These are phyloP conservation scores for Caenorhabditis drosophilae DNA, from an alignment of 2,888 invertebrate species.

Conservation along the genomic window DNA sequence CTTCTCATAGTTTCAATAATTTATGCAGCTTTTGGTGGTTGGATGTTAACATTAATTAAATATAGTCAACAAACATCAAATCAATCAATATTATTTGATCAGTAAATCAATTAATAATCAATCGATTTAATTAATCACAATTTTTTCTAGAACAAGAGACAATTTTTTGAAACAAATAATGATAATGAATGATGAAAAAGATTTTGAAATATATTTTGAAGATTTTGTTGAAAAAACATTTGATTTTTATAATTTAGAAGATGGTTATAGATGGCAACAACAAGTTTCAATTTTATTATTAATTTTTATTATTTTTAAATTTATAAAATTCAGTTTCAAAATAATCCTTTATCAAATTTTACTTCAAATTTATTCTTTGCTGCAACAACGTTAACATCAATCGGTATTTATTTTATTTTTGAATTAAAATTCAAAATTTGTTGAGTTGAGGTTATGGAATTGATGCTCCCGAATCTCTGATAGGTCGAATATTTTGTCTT, in stretches of 20 bases:
- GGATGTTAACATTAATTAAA: conserved; percentile 59
- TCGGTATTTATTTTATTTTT: conserved; percentile 35
- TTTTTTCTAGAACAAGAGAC: conserved; percentile 20
- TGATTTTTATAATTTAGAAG: conserved; percentile 29
- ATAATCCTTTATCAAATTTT: conserved; percentile 39
- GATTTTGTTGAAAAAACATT: conserved; percentile 28
- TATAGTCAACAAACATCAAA: conserved; percentile 47
- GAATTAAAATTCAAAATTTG: neutral
- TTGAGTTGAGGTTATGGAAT: conserved; percentile 51
- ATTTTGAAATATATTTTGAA: conserved; percentile 11
- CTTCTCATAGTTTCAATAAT: conserved; percentile 61
- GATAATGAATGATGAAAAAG: conserved; percentile 6
- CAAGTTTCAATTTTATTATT: conserved; percentile 1
- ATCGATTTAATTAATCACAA: neutral
- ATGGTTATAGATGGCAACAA: conserved; percentile 27
- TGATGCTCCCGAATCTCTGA: conserved; percentile 58
- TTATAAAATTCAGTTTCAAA: conserved; percentile 10
- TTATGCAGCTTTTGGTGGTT: conserved; percentile 63
- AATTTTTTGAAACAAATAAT: conserved; percentile 19
- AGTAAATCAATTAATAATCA: conserved; percentile 12
- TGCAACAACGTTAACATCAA: conserved; percentile 65
- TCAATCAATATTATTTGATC: conserved; percentile 33
- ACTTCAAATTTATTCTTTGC: conserved; percentile 62
- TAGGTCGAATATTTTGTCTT: conserved; percentile 63
- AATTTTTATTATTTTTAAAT: neutral